Evolutionary conservation across 2,888 invertebrate species (phyloP).

Genomic region (Andrena trimmerana): DNA sequence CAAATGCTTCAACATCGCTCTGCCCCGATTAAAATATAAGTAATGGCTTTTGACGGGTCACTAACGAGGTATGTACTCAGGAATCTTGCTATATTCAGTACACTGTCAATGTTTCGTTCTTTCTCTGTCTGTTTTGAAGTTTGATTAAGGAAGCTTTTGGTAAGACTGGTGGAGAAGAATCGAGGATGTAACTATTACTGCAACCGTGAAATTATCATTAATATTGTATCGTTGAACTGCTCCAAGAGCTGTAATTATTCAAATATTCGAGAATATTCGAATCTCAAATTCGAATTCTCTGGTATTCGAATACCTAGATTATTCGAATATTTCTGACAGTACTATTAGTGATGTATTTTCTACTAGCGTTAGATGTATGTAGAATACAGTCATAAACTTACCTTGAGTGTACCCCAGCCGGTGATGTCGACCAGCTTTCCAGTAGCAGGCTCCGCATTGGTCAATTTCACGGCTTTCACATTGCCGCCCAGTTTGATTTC

Average conservation of each 20-base stretch:
- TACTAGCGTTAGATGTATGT: neutral
- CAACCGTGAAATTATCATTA: neutral
- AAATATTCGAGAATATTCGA: too few relatives aligned
- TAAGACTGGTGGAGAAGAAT: too few relatives aligned
- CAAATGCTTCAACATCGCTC: neutral
- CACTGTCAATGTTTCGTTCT: neutral
- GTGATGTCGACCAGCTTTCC: conserved; percentile 76
- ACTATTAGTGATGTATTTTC: too few relatives aligned
- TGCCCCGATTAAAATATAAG: neutral
- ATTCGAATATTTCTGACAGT: too few relatives aligned
- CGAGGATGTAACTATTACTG: too few relatives aligned
- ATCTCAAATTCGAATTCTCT: too few relatives aligned
- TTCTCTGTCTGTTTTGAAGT: too few relatives aligned
- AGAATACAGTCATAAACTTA: conserved; percentile 9
- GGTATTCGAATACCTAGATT: too few relatives aligned
- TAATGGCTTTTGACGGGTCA: neutral
- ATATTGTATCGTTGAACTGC: neutral
- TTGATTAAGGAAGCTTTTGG: too few relatives aligned
- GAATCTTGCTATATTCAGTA: neutral
- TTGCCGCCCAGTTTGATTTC: conserved; percentile 43
- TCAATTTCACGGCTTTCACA: conserved; percentile 56
- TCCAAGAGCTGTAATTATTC: too few relatives aligned
- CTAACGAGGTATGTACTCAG: neutral
- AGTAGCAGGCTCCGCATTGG: conserved; percentile 42
- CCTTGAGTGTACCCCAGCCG: conserved; percentile 79